Base-by-base conservation (phyloP, 2,797 vertebrate species). In the Hydrocynus forskahlii region DNA sequence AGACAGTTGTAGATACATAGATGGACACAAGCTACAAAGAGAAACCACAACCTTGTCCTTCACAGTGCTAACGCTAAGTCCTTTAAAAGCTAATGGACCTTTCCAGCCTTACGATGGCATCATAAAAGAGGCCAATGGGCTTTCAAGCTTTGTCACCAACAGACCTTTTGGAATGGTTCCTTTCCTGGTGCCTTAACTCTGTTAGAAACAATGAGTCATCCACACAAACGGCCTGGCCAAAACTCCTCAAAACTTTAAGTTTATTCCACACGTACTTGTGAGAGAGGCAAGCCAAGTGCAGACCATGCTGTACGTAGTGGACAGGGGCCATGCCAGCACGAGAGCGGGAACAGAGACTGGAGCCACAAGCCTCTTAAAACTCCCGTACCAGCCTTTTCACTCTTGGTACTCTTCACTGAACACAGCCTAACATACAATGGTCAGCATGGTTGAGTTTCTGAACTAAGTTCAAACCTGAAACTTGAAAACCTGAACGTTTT, bases 371-470 rank as follows among this genome's bases (percentile, higher is more conserved):
- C 14, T 23, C 2, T 17, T 38, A 19, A 6, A 66, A 54, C 54
- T 79, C 88, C 91, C 88, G 88, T 90, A 92, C 92, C 90, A 80
- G 84, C 86, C 81, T 87, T 91, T 90, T 91, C 6, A 40, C 63
- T 38, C 29, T 14, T 17, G 17, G 17, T 2, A 84, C 84, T 81
- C 88, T 87, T 40, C 43, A 43, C 80, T 21, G 40, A 9, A 69
- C 17, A 75, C 19, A 59, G 16, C 90, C 89, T 90, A 91, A 92
- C 90, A 90, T 84, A 88, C 14, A 19, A 89, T 83, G 77, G 85
- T 91, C 91, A 92, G 92, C 91, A 92, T 92, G 91, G 88, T 84
- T 86, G 88, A 90, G 91, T 89, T 92, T 16, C 17, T 4, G 40
- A n/a, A 4, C 40, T 43, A 43, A 43, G 40, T 43, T 43, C n/a